Conservation (phyloP, 2,797 vertebrate genomes). For the Menidia menidia region DNA sequence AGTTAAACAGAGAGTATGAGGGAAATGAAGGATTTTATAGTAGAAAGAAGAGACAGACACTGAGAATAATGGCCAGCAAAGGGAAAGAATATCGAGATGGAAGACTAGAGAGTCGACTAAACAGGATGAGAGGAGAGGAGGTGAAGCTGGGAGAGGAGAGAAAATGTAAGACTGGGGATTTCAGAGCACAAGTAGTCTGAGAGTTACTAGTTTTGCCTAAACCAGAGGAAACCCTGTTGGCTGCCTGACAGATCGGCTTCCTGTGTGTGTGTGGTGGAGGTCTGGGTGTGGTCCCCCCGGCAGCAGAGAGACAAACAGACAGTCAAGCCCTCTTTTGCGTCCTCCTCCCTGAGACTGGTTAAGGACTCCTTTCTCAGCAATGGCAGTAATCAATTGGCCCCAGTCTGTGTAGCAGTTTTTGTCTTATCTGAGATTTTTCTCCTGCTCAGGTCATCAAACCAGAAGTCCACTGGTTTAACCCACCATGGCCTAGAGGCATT, state of each 20-base stretch:
- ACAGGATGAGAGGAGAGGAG: conserved; percentile 23
- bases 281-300: conserved; percentile 69
- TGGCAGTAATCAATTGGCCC: conserved; percentile 35
- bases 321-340: conserved; percentile 47
- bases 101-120: conserved; percentile 48
- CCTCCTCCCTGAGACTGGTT: conserved; percentile 50
- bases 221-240: conserved; percentile 72
- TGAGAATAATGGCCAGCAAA: conserved; percentile 4
- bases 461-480: conserved; percentile 10
- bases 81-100: conserved; percentile 26
- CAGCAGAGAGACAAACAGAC: conserved; percentile 62
- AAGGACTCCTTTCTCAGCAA: conserved; percentile 48
- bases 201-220: conserved; percentile 46
- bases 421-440: conserved; percentile 46
- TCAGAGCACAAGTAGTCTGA: conserved; percentile 40
- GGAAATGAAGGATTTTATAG: conserved; percentile 44
- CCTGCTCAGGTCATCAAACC: conserved; percentile 19
- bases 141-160: conserved; percentile 45
- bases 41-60: conserved; percentile 33
- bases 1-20: conserved; percentile 51
- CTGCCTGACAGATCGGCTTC: conserved; percentile 63
- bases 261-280: conserved; percentile 55
- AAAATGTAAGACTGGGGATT: conserved; percentile 33
- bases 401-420: conserved; percentile 8
- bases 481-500: conserved; percentile 11